Evolutionary conservation across 2,113 vertebrate genomes (phyloP).

Genomic region (Podilymbus podiceps): DNA sequence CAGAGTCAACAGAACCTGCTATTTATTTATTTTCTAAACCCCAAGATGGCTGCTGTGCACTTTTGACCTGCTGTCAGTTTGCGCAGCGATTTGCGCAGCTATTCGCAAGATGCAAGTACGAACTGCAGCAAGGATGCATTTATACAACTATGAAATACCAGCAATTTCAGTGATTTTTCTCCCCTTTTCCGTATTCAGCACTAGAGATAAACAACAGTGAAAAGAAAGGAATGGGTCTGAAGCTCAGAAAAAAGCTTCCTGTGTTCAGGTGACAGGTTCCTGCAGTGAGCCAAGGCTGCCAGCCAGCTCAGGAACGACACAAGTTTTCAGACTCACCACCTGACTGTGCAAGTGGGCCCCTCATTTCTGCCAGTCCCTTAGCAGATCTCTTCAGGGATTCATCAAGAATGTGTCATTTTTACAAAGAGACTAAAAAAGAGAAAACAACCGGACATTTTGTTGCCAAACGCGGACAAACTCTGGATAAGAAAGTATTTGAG

Average conservation of each 20-base stretch:
- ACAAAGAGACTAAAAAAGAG: not conserved
- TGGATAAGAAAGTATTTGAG: not conserved
- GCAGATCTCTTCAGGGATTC: not conserved
- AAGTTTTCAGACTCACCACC: not conserved
- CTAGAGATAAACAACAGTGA: not conserved
- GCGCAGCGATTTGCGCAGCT: not conserved
- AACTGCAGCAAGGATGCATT: not conserved
- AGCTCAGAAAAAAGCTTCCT: not conserved
- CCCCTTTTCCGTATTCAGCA: not conserved
- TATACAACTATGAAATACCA: not conserved
- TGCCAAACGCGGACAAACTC: not conserved
- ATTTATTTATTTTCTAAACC: not conserved
- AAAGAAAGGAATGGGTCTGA: not conserved
- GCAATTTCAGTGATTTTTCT: not conserved
- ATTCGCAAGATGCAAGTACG: not conserved
- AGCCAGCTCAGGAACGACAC: not conserved
- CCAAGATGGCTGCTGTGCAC: not conserved
- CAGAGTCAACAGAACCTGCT: not conserved
- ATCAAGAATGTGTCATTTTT: not conserved
- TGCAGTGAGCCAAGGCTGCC: not conserved
- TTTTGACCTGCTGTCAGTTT: slow-evolving; percentile 22
- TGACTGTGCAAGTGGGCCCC: not conserved
- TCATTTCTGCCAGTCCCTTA: not conserved
- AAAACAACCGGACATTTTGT: accelerated
- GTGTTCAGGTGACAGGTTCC: not conserved